Evolutionary conservation across 2,888 invertebrate genomes (phyloP).

Genomic region (Notocelia uddmanniana): DNA sequence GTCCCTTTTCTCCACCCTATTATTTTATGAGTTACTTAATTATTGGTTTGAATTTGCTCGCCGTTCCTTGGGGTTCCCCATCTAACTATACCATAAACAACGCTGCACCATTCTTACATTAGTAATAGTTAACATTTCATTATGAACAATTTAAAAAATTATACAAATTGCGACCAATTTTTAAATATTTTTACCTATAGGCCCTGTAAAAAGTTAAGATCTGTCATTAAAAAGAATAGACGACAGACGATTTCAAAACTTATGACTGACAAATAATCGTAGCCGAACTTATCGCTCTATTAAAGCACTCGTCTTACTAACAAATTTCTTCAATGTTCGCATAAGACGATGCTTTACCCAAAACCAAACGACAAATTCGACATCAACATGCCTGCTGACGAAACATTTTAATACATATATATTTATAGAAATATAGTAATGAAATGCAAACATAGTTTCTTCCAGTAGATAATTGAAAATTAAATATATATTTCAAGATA

Average conservation of each 20-base stretch:
- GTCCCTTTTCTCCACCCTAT: not conserved
- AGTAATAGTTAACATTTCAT: constrained; percentile 39
- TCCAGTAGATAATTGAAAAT: constrained; percentile 36
- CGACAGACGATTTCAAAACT: not conserved
- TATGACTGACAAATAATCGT: not conserved
- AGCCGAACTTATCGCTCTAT: not conserved
- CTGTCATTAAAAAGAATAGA: not conserved
- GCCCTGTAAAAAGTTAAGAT: constrained; percentile 36
- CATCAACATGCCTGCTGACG: not conserved
- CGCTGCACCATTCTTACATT: constrained; percentile 28
- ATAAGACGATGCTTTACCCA: not conserved
- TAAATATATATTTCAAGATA: constrained; percentile 42
- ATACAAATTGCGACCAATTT: constrained; percentile 13
- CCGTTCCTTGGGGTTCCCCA: constrained; percentile 9
- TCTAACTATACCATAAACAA: constrained; percentile 9
- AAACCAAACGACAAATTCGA: not conserved
- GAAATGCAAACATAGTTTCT: constrained; percentile 35
- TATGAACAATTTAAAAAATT: constrained; percentile 8
- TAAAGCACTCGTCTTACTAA: not conserved
- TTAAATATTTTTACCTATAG: constrained; percentile 34
- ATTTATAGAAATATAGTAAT: constrained; percentile 19
- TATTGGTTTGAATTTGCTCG: constrained; percentile 22
- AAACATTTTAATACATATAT: constrained; percentile 6
- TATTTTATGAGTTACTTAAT: not conserved
- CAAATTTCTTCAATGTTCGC: not conserved